Base-by-base conservation (phyloP, 2,797 vertebrate genomes). In the Micrastur ruficollis region DNA sequence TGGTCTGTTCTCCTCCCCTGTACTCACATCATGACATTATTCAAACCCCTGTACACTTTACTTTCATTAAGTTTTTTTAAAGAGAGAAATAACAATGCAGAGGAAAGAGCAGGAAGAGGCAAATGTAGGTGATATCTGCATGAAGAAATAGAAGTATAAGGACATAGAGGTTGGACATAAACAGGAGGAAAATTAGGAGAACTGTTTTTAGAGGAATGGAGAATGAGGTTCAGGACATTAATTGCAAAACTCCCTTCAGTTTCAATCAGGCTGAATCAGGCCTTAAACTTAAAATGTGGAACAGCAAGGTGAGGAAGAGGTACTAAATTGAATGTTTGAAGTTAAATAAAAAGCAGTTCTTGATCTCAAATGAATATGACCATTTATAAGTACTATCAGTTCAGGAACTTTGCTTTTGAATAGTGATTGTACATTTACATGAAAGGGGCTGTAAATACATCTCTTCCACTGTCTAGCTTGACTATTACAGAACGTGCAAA, bases 1-100 rank as follows among this genome's bases (percentile, higher is more conserved):
- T 32, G 26, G 14, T 62, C 31, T 81, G 4, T 5, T 86, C 18
- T 38, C 6, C 8, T 71, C 11, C 11, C 2, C 22, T 63, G 20
- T 47, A 16, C 13, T 79, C 19, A 6, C 21, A 36, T 75, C 20
- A 46, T 0, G 0, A 49, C 29, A n/a, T 65, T 49, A 34, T 74
- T 63, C 44, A 74, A 65, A 53, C 6, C 15, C 18, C 3, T 70
- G 8, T 23, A 10, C 52, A 38, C n/a, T 92, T 67, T 21, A 52
- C 34, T 89, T 93, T 74, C 2, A 1, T 74, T 31, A 36, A 16
- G 6, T 7, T 47, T 67, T 79, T 71, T 50, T 29, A 49, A 36
- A 59, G 56, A 49, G 32, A 58, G 26, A 67, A 47, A 21, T 61
- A 26, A 13, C 15, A 71, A 7, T 56, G 25, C 32, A n/a, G 63